A percentile compares a stretch with the other conserved stretches of the same genome.
These are phyloP conservation scores for Aspiorhynchus laticeps DNA, from an alignment of 2,113 vertebrate genomes.

Conservation along the genomic window DNA sequence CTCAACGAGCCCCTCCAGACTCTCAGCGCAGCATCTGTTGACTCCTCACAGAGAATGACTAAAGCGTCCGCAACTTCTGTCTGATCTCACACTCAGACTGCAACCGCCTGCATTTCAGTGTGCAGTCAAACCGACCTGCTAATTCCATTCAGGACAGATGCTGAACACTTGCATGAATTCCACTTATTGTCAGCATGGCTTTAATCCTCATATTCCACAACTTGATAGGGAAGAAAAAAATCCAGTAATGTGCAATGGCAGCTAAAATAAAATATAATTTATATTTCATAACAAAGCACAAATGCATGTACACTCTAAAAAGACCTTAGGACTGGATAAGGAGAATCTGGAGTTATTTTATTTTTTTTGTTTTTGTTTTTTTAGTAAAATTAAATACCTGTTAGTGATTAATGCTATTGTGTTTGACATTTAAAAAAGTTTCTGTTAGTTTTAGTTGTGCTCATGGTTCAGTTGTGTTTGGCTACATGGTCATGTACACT, in stretches of 20 bases:
- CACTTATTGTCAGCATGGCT: not conserved
- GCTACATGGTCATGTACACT: too few species aligned
- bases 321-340: too few species aligned
- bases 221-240: not conserved
- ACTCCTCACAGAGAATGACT: conserved; percentile 36
- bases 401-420: too few species aligned
- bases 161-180: not conserved
- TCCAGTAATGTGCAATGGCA: not conserved
- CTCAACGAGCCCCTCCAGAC: conserved; percentile 42
- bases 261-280: not conserved
- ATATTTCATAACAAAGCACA: not conserved
- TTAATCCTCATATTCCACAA: not conserved
- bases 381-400: too few species aligned
- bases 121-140: not conserved
- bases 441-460: too few species aligned
- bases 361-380: too few species aligned
- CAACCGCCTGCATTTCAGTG: not conserved
- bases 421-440: too few species aligned
- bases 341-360: too few species aligned
- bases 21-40: conserved; percentile 50
- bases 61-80: conserved; percentile 1
- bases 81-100: conserved; percentile 14
- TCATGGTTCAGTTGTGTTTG: too few species aligned
- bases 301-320: not conserved
- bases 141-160: not conserved